Base-by-base conservation (phyloP, 2,888 invertebrate species). In the Dusona sp. region DNA sequence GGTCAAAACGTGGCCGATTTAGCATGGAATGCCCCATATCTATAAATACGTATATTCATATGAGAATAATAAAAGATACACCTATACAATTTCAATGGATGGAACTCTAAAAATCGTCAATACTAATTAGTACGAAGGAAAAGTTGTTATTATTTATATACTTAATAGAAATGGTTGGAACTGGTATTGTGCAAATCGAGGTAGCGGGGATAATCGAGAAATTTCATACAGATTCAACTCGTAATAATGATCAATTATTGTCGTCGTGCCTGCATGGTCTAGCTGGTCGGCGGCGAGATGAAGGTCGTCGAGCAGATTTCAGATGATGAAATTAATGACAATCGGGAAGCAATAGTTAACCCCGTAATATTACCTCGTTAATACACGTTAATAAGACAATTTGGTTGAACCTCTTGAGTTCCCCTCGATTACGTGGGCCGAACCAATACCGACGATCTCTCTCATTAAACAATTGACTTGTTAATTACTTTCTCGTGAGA, bases 331-430 rank as follows among this genome's bases (percentile, higher is more conserved):
- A 19, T 86, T 84, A 90, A 89, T 88, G 67, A 87, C 79, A 85
- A 90, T 89, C 85, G 88, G 84, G 89, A 90, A 91, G 89, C 89
- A 90, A 90, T 89, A 89, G 88, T 94, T 93, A 91, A 94, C 93
- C 93, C 83, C 89, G 79, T 86, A 87, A 83, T 90, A 92, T 92
- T 92, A 92, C 90, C 92, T 88, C 91, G 88, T 93, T 92, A 91
- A 92, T 91, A 90, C n/a, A n/a, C 90, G 64, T 88, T 87, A 90
- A 90, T 90, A 90, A 90, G 90, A 90, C 89, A 87, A 90, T 89
- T 89, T 80, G 81, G 83, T 78, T 79, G 82, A 61, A 64, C 51
- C n/a, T 36, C 42, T 36, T 38, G 22, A 25, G n/a, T 25, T 65
- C 3, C 13, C 29, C 29, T 11, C 0, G 22, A 22, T 2, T 1